Base-by-base conservation (phyloP, 2,797 vertebrate genomes). In the Potorous gilbertii region DNA sequence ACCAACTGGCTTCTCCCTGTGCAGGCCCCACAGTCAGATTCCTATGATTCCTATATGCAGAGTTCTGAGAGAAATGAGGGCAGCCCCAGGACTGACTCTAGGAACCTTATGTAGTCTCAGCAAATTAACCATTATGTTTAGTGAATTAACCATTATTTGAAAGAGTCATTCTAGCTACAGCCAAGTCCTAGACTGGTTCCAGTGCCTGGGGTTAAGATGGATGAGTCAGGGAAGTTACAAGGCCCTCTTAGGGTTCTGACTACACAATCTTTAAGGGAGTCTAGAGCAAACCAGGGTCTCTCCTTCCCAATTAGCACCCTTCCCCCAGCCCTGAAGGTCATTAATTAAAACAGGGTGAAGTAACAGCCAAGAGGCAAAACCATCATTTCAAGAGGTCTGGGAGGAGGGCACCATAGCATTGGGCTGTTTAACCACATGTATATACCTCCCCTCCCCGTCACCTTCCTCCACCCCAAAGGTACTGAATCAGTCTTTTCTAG, bases 1-100 rank as follows among this genome's bases (percentile, higher is more conserved):
- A 46, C n/a, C 74, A 50, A 1, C 9, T 27, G 74, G 74, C 74
- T 50, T 40, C 54, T 91, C 92, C 90, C 90, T 93, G 91, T 93
- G 94, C 90, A 56, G 90, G 54, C 27, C 54, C 1, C 21, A 28
- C 8, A 56, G 55, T 28, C 59, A 12, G 4, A 28, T 57, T 94
- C 93, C 87, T 59, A 21, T 94, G 4, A 28, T 57, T 94, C 93
- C 87, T 59, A 21, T 94, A 28, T 66, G 91, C 56, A 34, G 16
- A n/a, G 4, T 55, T 27, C 56, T 40, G 8, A 50, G 29, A 54
- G 29, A 31, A 28, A n/a, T 91, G 16, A 55, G 57, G 50, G 54
- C 56, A 50, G 28, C 91, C n/a, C 24, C 28, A 90, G 5, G 29
- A 9, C 74, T 52, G 92, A 95, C n/a, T n/a, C 55, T 91, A 87